phyloP scores from a whole-genome alignment of 2,113 vertebrate genomes.

The Willisornis vidua region DNA sequence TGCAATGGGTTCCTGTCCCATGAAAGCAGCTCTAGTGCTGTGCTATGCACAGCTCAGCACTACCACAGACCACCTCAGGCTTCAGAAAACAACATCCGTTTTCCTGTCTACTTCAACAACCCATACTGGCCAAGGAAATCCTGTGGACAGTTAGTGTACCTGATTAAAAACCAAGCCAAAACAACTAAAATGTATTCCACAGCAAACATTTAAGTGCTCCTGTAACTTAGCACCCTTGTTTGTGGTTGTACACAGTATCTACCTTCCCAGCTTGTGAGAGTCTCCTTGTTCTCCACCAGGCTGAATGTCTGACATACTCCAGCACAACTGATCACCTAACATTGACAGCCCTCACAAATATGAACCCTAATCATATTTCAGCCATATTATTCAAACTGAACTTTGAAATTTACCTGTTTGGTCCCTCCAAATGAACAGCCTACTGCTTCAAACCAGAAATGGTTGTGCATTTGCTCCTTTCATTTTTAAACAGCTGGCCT shows the following conservation, averaged over 20 bases:
- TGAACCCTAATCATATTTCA: background rate
- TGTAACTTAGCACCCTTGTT: background rate
- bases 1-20: background rate
- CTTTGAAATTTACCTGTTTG: background rate
- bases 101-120: background rate
- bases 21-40: accelerated
- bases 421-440: background rate
- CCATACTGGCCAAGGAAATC: background rate
- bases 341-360: accelerated
- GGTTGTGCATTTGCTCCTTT: background rate
- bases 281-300: background rate
- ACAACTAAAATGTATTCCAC: background rate
- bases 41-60: background rate
- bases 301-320: background rate
- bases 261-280: background rate
- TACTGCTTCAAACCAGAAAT: background rate
- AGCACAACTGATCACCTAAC: background rate
- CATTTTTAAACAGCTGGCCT: background rate
- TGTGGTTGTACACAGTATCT: background rate
- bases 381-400: background rate
- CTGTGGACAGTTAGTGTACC: background rate
- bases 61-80: background rate
- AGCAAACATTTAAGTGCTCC: background rate
- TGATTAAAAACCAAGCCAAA: background rate
- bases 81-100: background rate